Conservation (phyloP, 2,797 vertebrate species). For the Hippopotamyrus pictus region DNA sequence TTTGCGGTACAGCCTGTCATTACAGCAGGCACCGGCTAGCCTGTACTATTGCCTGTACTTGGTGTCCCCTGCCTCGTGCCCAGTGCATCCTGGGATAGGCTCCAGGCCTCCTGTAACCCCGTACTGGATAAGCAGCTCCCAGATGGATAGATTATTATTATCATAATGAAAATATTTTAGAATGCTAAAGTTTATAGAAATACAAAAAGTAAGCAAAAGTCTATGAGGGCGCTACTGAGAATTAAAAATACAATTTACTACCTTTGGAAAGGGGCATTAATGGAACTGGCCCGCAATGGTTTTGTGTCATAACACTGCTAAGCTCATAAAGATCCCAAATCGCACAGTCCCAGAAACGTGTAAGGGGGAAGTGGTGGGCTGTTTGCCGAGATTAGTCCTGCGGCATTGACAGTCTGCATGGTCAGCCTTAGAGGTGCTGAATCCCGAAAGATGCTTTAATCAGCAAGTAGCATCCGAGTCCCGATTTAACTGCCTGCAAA, state of each 20-base stretch:
- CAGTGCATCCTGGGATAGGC: neutral
- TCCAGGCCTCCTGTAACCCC: neutral
- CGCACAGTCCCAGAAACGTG: constrained; percentile 15
- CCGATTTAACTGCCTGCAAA: constrained; percentile 19
- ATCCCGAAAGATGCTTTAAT: constrained; percentile 32
- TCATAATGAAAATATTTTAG: neutral
- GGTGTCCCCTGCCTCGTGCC: neutral
- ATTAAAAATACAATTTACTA: neutral
- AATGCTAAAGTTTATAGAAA: neutral
- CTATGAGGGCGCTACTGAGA: neutral
- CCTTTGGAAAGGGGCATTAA: neutral
- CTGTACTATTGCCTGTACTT: neutral
- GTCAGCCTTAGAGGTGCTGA: constrained; percentile 16
- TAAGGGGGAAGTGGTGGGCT: neutral
- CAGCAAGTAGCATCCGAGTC: constrained; percentile 27
- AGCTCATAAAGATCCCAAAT: neutral
- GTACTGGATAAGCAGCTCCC: neutral
- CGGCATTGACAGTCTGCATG: neutral
- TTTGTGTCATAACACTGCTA: neutral
- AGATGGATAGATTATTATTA: neutral
- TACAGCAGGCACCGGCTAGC: neutral
- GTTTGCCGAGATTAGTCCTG: constrained; percentile 1
- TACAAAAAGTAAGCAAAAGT: neutral
- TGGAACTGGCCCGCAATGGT: neutral
- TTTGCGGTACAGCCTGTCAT: neutral